Percentiles rank a stretch among this genome's conserved stretches.
phyloP scores from a whole-genome alignment of 2,113 vertebrate species.

The Australoheros scitulus region DNA sequence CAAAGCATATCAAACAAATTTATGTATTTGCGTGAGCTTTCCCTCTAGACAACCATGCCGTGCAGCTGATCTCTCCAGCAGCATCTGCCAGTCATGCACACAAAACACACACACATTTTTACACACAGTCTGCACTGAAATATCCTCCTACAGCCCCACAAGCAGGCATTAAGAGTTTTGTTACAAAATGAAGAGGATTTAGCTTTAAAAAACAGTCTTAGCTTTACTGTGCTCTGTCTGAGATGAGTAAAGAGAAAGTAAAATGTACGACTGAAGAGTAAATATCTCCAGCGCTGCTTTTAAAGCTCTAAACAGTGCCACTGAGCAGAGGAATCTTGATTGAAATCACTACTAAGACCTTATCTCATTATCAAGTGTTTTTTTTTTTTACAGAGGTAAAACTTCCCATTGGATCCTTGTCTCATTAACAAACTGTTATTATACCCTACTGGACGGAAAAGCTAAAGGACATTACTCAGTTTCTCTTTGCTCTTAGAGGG shows the following conservation, averaged over 20 bases:
- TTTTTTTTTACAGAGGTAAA: not conserved
- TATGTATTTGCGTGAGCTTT: not conserved
- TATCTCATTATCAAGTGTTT: conserved; percentile 1
- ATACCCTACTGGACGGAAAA: not conserved
- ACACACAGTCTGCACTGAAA: conserved; percentile 12
- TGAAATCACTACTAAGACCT: conserved; percentile 32
- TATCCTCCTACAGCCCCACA: not conserved
- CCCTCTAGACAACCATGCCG: conserved; percentile 10
- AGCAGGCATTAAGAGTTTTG: conserved; percentile 39
- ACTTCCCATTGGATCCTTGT: not conserved
- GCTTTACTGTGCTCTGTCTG: not conserved
- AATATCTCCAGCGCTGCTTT: conserved; percentile 17
- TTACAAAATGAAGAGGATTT: conserved; percentile 30
- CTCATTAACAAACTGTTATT: not conserved
- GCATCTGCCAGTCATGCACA: conserved; percentile 28
- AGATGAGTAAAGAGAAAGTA: conserved; percentile 17
- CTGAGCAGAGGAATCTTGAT: conserved; percentile 15
- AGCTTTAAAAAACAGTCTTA: not conserved
- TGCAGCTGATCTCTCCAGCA: conserved; percentile 33
- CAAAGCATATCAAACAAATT: conserved; percentile 3
- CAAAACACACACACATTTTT: not conserved
- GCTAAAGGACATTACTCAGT: not conserved
- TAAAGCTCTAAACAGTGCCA: conserved; percentile 16
- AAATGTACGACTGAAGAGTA: not conserved
- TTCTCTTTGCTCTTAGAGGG: not conserved